Evolutionary conservation across 2,888 invertebrate species (phyloP), one percentile per base, ranked within the genome.

Genomic region (Crocallis elinguaria): DNA sequence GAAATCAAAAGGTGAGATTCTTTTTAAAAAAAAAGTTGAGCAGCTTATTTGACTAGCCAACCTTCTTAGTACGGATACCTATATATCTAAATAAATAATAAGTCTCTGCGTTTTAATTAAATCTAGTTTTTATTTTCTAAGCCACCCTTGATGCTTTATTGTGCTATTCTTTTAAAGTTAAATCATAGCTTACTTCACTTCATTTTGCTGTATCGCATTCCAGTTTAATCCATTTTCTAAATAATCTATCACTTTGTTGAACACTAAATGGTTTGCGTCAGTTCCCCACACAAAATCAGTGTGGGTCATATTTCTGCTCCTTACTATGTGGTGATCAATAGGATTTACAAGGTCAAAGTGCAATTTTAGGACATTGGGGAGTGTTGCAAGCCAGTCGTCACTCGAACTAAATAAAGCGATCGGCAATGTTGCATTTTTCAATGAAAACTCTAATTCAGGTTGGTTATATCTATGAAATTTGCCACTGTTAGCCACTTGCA

Each of bases 261-360:
- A 86, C 0, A 86, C 68, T 17, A 77, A 37, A 13, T 35, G 52
- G 17, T 78, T 57, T 1, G 83, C 80, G 7, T 73, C 32, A 0
- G 62, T 49, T 0, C 80, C 81, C 82, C 82, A 87, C 11, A 85
- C 75, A 46, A 88, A 85, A 21, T 87, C 85, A 0, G 79, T 77
- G 21, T 88, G 87, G 38, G 73, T 73, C 8, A 86, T 64, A 51
- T 80, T 79, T 30, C 62, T 72, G 6, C 62, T 68, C 11, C 73
- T 70, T 38, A 86, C 75, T 2, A 85, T 71, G 35, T 75, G 69
- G 57, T 86, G 81, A 29, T 84, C 82, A 11, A 86, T 69, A 0
- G 86, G 82, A 52, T 78, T 83, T 9, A 52, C 37, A 9, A 88
- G 67, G 13, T 69, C 74, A 27, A 77, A 76, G 59, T 78, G 84